Evolutionary conservation across 2,797 vertebrate species (phyloP), one percentile per base, ranked within the genome.

Genomic region (Denticeps clupeoides): DNA sequence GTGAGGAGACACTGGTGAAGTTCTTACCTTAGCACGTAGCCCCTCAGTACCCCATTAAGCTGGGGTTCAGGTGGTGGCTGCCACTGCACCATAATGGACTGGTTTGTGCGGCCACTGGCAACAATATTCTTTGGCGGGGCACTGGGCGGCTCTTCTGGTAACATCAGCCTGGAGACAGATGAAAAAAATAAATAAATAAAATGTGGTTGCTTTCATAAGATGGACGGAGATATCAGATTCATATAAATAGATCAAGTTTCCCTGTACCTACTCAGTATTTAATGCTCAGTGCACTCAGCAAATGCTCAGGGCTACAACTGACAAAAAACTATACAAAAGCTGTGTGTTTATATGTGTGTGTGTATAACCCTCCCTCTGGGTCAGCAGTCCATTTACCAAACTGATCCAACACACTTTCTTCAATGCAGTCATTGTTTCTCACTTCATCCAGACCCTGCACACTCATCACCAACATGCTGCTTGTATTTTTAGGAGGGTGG

Each of bases 71-170:
- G 89, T 9, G 93, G 93, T 1, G 93, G 92, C 57, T 97, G 93
- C 93, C 93, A 97, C 73, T 96, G 93, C 15, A 97, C 91, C 91
- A 96, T 96, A 67, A 97, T 95, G 40, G 93, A 96, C 75, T 96
- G 93, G 58, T 97, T 97, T 58, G 93, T 97, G 11, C 92, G 81
- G 3, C 93, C 93, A 3, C 91, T 94, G 53, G 93, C 93, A 55
- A 97, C 90, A 0, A 96, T 90, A 41, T 96, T 97, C 68, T 96
- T 95, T 0, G 92, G 92, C 1, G 93, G 88, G 1, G 90, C 89
- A 5, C 91, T 94, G 10, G 93, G 93, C 0, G 93, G 87, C 53
- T 96, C 93, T 62, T 97, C 93, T 1, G 90, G 85, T 2, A 97
- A 71, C 88, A 95, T 89, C 68, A 96, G 45, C 57, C 93, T 97